Percentiles rank a stretch among this genome's conserved stretches.
Conservation (phyloP, 2,113 vertebrate genomes). For the Tachycineta bicolor region DNA sequence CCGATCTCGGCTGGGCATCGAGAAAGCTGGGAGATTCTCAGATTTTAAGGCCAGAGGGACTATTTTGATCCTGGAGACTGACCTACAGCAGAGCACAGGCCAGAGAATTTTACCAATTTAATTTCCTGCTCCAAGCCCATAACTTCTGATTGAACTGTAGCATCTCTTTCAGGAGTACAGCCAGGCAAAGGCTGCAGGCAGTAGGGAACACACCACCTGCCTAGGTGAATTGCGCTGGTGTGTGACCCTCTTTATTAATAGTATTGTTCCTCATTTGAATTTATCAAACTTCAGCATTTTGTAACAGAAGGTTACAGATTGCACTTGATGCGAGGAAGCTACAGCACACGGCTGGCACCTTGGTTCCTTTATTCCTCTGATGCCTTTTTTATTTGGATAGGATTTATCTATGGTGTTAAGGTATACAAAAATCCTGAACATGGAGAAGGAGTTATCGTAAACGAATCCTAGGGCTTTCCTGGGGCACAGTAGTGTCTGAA, state of each 20-base stretch:
- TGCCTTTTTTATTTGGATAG: not conserved
- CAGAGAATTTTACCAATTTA: conserved; percentile 45
- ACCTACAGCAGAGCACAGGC: conserved; percentile 46
- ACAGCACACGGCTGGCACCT: not conserved
- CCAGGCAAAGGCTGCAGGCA: not conserved
- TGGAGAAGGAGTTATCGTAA: not conserved
- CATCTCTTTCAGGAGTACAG: not conserved
- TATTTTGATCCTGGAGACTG: conserved; percentile 43
- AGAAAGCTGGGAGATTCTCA: conserved; percentile 31
- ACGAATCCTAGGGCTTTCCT: not conserved
- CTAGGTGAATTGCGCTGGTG: not conserved
- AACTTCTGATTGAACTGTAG: conserved; percentile 29
- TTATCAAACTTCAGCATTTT: conserved; percentile 62
- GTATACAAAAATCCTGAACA: not conserved
- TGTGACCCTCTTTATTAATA: conserved; percentile 50
- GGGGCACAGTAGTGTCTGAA: not conserved
- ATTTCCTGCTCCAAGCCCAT: conserved; percentile 14
- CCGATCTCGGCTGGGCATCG: not conserved
- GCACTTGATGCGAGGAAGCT: not conserved
- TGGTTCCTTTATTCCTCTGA: not conserved
- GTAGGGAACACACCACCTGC: not conserved
- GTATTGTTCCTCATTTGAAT: conserved; percentile 55
- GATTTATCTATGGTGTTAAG: not conserved
- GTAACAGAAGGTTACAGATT: conserved; percentile 28
- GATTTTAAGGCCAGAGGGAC: conserved; percentile 53